Base-by-base conservation (phyloP, 2,888 invertebrate genomes). In the Apoda limacodes region DNA sequence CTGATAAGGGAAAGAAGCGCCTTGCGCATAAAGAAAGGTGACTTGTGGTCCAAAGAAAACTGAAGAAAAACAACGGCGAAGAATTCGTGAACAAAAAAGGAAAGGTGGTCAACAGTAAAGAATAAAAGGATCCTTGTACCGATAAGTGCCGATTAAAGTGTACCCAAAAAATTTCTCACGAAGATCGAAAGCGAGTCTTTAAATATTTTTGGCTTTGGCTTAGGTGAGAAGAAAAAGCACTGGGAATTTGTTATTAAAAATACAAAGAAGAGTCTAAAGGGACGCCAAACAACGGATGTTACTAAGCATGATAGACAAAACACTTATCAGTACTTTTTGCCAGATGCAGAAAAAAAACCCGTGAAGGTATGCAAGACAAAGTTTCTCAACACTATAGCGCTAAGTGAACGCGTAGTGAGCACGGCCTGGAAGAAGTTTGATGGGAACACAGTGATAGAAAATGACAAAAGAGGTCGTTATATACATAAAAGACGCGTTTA, bases 381-480 rank as follows among this genome's bases (percentile, higher is more conserved):
- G 38, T 38, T 43, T 32, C 27, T 43, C 7, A 43, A 35, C 28
- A 43, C 43, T 2, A 30, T 41, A 32, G 20, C 32, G n/a, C 3
- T 35, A 22, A 32, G 35, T 21, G 37, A 39, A 19, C 37, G 37
- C n/a, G 22, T 37, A 10, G 27, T 39, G 11, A 34, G 15, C 10
- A 39, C 38, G 7, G 28, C 35, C 6, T 33, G 32, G 30, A 35
- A 39, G 25, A 39, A 39, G 26, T 32, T 22, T 26, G 34, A 34
- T 15, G 35, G 39, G 4, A 5, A 33, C 1, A 13, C 31, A 12
- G 13, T 31, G 12, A 14, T 33, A 9, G 25, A 26, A 30, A 31
- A 25, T 21, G 34, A 37, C 22, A 20, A 33, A 33, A 12, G 33
- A 12, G 37, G 37, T 13, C 23, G 21, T 9, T 32, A 34, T 28